Evolutionary conservation across 2,888 invertebrate genomes (phyloP), one percentile per base, ranked within the genome.

Genomic region (Macropis europaea): DNA sequence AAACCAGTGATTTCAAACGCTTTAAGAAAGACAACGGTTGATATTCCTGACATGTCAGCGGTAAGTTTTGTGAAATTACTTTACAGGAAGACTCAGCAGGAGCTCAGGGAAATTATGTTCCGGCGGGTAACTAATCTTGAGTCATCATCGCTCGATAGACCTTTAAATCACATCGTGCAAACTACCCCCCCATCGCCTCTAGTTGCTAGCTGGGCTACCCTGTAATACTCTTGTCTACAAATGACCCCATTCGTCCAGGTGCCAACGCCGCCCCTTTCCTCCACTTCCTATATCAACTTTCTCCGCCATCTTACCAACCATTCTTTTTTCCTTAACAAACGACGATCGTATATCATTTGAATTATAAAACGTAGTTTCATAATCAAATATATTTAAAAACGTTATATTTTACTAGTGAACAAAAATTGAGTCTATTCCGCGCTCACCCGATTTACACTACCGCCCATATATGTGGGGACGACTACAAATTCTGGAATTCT

Each of bases 81-180:
- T n/a, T 54, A 60, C 19, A 34, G 45, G 70, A 40, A 56, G 66
- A 57, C 60, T 36, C 57, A 50, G 61, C 54, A 57, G 67, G 71
- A 60, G 67, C 17, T 56, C n/a, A n/a, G 63, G 64, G 80, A 83
- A 85, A 86, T 85, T 83, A 85, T 83, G 82, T 83, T 78, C 78
- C 79, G 72, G 70, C 78, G 59, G 80, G 81, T 84, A 86, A 86
- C 83, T 86, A 86, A 86, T 87, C 85, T 84, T 82, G 78, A 80
- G 79, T 82, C 85, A 86, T 86, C 85, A 84, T 86, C 85, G 83
- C 83, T 82, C 83, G 84, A 86, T 86, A 83, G 83, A 83, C 82
- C 86, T 82, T 85, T 85, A 83, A 84, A 85, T 85, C 85, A 85
- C 82, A 77, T 69, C 50, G 76, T 70, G 76, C 75, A 72, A 83